phyloP scores from a whole-genome alignment of 2,888 invertebrate species.

The Ethmia dodecea region DNA sequence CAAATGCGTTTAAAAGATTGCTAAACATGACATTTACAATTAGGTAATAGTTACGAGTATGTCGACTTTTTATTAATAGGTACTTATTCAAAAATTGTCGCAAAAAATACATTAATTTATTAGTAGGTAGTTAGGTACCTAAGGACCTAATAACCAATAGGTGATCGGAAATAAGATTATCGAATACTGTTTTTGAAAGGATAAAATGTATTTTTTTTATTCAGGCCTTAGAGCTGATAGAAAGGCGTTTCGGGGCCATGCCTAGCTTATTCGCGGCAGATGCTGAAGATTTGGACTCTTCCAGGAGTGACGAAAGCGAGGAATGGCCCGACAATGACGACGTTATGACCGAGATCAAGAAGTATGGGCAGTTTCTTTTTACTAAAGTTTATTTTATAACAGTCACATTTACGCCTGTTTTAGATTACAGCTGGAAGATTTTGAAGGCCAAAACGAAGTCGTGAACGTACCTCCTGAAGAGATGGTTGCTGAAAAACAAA shows the following conservation, averaged over 20 bases:
- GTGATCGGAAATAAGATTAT: too few species aligned
- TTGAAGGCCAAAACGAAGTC: slow-evolving; percentile 38
- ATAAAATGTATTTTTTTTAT: too few species aligned
- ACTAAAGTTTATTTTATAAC: neutral
- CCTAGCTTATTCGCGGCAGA: slow-evolving; percentile 79
- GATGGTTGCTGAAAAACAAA: slow-evolving; percentile 62
- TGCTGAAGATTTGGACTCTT: slow-evolving; percentile 45
- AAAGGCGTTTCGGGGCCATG: slow-evolving; percentile 84
- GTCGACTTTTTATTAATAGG: too few species aligned
- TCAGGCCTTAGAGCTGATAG: slow-evolving; percentile 90
- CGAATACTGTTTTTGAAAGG: too few species aligned
- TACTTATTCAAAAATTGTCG: too few species aligned
- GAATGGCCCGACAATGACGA: slow-evolving; percentile 72
- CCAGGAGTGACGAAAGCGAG: slow-evolving; percentile 48
- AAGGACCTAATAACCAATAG: too few species aligned
- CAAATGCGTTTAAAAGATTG: too few species aligned
- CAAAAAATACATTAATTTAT: too few species aligned
- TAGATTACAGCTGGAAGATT: slow-evolving; percentile 56
- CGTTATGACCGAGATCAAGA: slow-evolving; percentile 79
- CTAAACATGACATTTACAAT: too few species aligned
- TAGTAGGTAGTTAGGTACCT: too few species aligned
- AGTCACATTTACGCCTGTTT: slow-evolving; percentile 6
- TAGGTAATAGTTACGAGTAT: too few species aligned
- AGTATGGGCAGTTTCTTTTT: slow-evolving; percentile 45
- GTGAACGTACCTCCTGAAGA: slow-evolving; percentile 51